phyloP scores from a whole-genome alignment of 2,888 invertebrate species.

The Arrhopalites spinosus region DNA sequence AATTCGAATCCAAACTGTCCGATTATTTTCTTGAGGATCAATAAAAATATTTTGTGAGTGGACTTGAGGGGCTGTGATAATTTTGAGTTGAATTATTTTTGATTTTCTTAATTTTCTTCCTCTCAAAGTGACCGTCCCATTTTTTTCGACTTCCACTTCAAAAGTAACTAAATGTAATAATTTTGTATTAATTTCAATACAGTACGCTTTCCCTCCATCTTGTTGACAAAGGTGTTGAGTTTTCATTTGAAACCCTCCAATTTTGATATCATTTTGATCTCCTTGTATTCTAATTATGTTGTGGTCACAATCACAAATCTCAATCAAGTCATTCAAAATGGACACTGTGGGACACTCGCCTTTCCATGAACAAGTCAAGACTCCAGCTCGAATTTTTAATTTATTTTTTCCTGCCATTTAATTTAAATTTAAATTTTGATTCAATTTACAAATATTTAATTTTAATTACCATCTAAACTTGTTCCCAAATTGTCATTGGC shows the following conservation, averaged over 20 bases:
- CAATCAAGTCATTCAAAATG: slow-evolving; percentile 14
- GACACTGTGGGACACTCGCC: slow-evolving; percentile 16
- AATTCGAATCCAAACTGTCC: slow-evolving; percentile 31
- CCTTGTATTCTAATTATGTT: slow-evolving; percentile 20
- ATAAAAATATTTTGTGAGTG: slow-evolving; percentile 6
- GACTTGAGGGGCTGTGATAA: slow-evolving; percentile 17
- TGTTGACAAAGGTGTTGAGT: background rate
- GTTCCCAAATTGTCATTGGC: too few relatives aligned
- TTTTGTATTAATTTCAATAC: slow-evolving; percentile 28
- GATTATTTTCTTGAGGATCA: slow-evolving; percentile 30
- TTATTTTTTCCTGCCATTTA: slow-evolving; percentile 22
- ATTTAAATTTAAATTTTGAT: too few relatives aligned
- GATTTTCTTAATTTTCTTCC: slow-evolving; percentile 26
- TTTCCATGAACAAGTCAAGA: slow-evolving; percentile 23
- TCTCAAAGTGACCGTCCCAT: slow-evolving; percentile 24
- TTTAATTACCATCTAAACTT: too few relatives aligned
- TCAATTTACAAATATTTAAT: too few relatives aligned
- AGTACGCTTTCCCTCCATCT: slow-evolving; percentile 22
- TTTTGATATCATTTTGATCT: slow-evolving; percentile 20
- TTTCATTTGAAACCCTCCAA: slow-evolving; percentile 31
- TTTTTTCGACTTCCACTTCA: slow-evolving; percentile 24
- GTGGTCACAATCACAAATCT: slow-evolving; percentile 12
- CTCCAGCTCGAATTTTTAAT: slow-evolving; percentile 7
- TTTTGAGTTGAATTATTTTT: slow-evolving; percentile 19
- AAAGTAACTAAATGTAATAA: slow-evolving; percentile 25